phyloP scores from a whole-genome alignment of 2,113 vertebrate species.

The Chunga burmeisteri region DNA sequence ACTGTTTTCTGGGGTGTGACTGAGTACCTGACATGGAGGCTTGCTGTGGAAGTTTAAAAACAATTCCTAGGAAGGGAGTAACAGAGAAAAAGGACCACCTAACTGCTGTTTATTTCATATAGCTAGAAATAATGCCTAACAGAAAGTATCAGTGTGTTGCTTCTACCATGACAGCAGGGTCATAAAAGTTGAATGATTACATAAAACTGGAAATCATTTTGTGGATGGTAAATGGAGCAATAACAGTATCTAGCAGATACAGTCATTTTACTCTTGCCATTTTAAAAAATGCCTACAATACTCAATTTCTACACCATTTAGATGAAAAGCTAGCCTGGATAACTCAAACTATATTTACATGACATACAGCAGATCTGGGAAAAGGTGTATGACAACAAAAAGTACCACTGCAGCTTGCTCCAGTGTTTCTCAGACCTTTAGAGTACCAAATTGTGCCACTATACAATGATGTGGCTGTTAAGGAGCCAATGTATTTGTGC shows the following conservation, averaged over 20 bases:
- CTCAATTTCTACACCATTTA: not conserved
- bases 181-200: not conserved
- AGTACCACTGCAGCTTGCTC: not conserved
- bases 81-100: not conserved
- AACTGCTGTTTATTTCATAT: not conserved
- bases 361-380: not conserved
- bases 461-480: not conserved
- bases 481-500: not conserved
- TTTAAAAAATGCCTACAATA: not conserved
- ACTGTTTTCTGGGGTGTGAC: not conserved
- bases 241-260: not conserved
- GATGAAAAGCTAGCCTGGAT: not conserved
- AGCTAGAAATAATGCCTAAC: not conserved
- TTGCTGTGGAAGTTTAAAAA: not conserved
- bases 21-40: rapidly evolving
- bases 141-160: not conserved
- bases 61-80: not conserved
- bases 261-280: not conserved
- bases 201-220: slow-evolving; percentile 2
- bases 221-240: not conserved
- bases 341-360: not conserved
- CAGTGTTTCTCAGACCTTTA: not conserved
- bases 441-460: not conserved
- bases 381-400: not conserved
- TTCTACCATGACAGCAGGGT: not conserved